These are phyloP conservation scores for Tethya wilhelma DNA, from an alignment of 37 sponge, comb jelly and placozoan genomes.

Conservation along the genomic window DNA sequence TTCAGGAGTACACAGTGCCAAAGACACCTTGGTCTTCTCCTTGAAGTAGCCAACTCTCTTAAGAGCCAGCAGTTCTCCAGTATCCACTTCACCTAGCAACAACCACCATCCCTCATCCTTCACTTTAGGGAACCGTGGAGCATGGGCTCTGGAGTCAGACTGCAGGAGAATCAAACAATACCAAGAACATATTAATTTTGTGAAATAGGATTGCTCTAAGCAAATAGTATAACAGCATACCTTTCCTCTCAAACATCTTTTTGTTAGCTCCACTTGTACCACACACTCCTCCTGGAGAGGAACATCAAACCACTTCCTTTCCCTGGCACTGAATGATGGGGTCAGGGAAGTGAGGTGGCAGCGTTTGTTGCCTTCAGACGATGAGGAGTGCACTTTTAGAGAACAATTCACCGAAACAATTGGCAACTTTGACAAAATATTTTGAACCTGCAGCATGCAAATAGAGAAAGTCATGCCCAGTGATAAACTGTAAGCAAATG, in stretches of 20 bases:
- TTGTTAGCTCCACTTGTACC: slow-evolving; percentile 49
- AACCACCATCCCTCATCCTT: slow-evolving; percentile 99
- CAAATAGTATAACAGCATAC: slow-evolving; percentile 15
- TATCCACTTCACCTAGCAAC: slow-evolving; percentile 82
- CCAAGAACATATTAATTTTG: too few species aligned
- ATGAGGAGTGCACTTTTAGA: slow-evolving; percentile 5
- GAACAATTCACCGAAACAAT: slow-evolving; percentile 40
- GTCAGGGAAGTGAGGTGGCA: too few species aligned
- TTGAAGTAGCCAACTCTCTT: slow-evolving; percentile 80
- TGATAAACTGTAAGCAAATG: too few species aligned
- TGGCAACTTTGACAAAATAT: slow-evolving; percentile 47
- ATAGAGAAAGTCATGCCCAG: not conserved
- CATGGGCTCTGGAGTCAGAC: slow-evolving; percentile 36
- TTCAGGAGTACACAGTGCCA: slow-evolving; percentile 78
- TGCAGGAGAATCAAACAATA: too few species aligned
- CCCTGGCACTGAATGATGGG: not conserved
- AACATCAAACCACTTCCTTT: slow-evolving; percentile 40
- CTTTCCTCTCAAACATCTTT: slow-evolving; percentile 8
- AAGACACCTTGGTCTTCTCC: slow-evolving; percentile 52
- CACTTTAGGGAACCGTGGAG: slow-evolving; percentile 87
- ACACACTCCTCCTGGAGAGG: slow-evolving; percentile 49
- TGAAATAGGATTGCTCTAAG: too few species aligned
- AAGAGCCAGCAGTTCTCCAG: slow-evolving; percentile 85
- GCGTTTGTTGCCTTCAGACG: not conserved
- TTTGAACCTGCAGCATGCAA: not conserved